These are phyloP conservation scores for Physocephala rufipes DNA, from an alignment of 2,888 invertebrate species.

Conservation along the genomic window DNA sequence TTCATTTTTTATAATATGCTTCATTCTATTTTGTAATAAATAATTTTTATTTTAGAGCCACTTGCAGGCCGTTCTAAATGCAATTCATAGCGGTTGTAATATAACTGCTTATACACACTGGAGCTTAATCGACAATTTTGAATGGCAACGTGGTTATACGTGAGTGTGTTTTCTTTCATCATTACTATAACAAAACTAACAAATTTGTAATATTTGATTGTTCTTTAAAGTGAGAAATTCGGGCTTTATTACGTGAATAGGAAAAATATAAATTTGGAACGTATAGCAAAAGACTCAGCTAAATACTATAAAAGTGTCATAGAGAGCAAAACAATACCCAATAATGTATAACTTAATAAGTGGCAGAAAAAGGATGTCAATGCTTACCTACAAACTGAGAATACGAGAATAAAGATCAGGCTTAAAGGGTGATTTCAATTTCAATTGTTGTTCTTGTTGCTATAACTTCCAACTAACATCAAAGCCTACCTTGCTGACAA, in stretches of 20 bases:
- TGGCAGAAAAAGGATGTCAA: no score
- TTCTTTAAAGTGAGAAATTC: slow-evolving; percentile 70
- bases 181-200: slow-evolving; percentile 25
- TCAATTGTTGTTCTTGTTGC: no score
- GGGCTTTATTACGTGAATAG: slow-evolving; percentile 78
- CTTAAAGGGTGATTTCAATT: no score
- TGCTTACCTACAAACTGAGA: no score
- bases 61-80: slow-evolving; percentile 52
- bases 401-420: no score
- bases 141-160: slow-evolving; percentile 58
- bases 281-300: slow-evolving; percentile 73
- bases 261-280: slow-evolving; percentile 68
- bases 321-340: slow-evolving; percentile 43
- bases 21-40: no score
- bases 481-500: no score
- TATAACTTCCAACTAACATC: no score
- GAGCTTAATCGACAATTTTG: slow-evolving; percentile 60
- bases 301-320: slow-evolving; percentile 47
- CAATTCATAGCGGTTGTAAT: slow-evolving; percentile 54
- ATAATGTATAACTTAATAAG: no score
- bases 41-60: slow-evolving; percentile 48
- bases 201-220: slow-evolving; percentile 35
- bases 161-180: slow-evolving; percentile 44
- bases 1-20: no score
- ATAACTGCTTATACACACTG: slow-evolving; percentile 54